Conservation (phyloP, 2,797 vertebrate genomes). For the Monodelphis domestica region DNA sequence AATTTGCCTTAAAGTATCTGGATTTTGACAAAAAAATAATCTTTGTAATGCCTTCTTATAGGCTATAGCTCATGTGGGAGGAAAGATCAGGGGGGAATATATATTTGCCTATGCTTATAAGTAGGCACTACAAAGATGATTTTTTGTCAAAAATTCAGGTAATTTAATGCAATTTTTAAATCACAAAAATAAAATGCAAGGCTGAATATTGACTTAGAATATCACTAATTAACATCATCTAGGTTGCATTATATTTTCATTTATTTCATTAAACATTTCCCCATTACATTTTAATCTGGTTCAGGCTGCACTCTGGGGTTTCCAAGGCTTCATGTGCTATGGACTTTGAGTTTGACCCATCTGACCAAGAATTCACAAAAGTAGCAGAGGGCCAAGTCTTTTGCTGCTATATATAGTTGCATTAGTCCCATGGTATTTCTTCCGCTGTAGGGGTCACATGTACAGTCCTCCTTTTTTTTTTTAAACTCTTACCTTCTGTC, state of each 20-base stretch:
- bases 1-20: neutral
- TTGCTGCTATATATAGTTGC: neutral
- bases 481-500: too few species aligned
- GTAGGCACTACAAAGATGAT: too few species aligned
- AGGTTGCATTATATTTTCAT: neutral
- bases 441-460: neutral
- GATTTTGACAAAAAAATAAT: neutral
- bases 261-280: neutral
- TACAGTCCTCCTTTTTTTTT: neutral
- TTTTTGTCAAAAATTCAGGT: too few species aligned
- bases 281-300: neutral
- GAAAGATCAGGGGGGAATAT: too few species aligned
- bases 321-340: neutral
- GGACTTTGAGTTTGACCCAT: neutral
- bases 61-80: too few species aligned
- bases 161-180: too few species aligned
- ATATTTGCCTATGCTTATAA: too few species aligned
- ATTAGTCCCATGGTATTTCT: neutral
- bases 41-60: neutral
- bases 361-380: neutral
- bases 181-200: too few species aligned
- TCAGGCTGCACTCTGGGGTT: neutral
- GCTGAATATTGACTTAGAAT: neutral
- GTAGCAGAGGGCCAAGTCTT: neutral
- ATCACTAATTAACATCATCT: neutral